Base-by-base conservation (phyloP, 2,797 vertebrate genomes). In the Thripadectes ignobilis region DNA sequence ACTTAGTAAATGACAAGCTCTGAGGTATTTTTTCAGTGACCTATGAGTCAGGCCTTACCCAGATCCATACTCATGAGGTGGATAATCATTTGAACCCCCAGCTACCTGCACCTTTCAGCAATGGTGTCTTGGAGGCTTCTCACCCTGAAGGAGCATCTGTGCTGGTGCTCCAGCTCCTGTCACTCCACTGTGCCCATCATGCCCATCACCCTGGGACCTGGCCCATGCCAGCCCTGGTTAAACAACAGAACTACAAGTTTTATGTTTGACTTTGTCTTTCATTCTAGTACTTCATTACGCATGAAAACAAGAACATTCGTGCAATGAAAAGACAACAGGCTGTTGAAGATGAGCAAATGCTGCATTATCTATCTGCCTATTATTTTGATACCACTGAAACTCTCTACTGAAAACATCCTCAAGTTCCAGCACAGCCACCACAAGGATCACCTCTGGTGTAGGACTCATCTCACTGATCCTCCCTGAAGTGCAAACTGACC, bases 1-100 rank as follows among this genome's bases (percentile, higher is more conserved):
- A 73, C 72, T 71, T 67, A 87, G 43, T 22, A 91, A 92, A 82
- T 22, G 8, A 74, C n/a, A 82, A 91, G 65, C 61, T 71, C 29
- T 16, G 67, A 27, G 1, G 2, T 55, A 48, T 59, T 66, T 85
- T 68, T 75, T 58, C 68, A 77, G 38, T 29, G 61, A 74, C 59
- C 57, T 79, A 41, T 86, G 78, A 73, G 43, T 79, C 85, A 71
- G 63, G 23, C 30, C 38, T 52, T 46, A n/a, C 30, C 75, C 75
- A 83, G 78, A 71, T n/a, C 65, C 27, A 29, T 59, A 72, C 19
- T 12, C 30, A 39, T 15, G 52, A 74, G 69, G 48, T 19, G 11
- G 51, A 27, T 38, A 15, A 66, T 55, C 18, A 45, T 65, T 12
- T 87, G 57, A 85, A 73, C 27, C 19, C 38, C 38, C 6, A 15